phyloP scores from a whole-genome alignment of 2,113 vertebrate genomes.

The Scophthalmus maximus region DNA sequence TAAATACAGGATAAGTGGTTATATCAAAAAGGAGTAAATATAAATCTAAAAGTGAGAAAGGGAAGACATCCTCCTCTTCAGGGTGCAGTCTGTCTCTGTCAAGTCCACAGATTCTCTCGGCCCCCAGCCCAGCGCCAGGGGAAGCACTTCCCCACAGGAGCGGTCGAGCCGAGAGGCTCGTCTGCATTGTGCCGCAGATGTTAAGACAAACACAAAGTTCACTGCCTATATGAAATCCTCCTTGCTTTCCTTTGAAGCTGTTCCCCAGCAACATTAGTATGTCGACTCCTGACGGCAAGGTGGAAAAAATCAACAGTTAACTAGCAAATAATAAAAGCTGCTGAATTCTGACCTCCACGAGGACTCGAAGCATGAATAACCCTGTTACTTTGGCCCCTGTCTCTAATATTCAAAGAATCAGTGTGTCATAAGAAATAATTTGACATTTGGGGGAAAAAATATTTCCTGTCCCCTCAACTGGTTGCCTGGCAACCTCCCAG shows the following conservation, averaged over 20 bases:
- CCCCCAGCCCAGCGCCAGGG: constrained; percentile 47
- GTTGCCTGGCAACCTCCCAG: no score
- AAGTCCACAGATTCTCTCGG: constrained; percentile 52
- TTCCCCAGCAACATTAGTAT: not conserved
- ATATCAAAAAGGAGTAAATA: no score
- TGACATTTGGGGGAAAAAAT: no score
- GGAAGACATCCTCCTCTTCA: constrained; percentile 22
- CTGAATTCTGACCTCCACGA: not conserved
- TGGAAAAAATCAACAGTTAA: not conserved
- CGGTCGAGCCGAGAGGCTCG: not conserved
- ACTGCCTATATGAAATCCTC: not conserved
- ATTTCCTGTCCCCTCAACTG: no score
- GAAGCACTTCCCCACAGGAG: constrained; percentile 34
- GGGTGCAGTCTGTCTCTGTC: constrained; percentile 19
- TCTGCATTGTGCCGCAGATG: constrained; percentile 8
- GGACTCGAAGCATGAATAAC: no score
- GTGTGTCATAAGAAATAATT: not conserved
- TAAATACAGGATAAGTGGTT: no score
- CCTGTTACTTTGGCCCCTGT: no score
- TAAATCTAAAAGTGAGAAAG: not conserved
- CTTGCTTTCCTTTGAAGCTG: not conserved
- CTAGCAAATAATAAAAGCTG: not conserved
- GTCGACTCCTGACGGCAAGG: not conserved
- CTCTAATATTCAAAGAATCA: no score
- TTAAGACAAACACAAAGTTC: not conserved